Base-by-base conservation (phyloP, 2,113 vertebrate genomes). In the Chelonoidis abingdonii region DNA sequence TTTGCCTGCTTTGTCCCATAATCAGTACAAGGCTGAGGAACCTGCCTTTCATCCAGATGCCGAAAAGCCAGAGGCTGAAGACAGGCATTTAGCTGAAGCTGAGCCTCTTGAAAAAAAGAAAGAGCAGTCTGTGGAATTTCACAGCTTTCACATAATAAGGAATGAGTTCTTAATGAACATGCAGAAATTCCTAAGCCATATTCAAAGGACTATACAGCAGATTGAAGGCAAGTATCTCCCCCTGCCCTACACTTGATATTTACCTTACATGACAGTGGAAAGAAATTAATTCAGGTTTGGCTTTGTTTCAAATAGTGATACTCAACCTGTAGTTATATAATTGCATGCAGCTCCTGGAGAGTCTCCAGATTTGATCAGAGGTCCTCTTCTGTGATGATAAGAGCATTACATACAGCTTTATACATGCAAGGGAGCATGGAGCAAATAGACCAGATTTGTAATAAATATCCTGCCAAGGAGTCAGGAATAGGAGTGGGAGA, bases 141-240 rank as follows among this genome's bases (percentile, higher is more conserved):
- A 80, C 56, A 92, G 96, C 38, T 17, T 92, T 35, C 91, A 97
- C 6, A 17, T 95, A 1, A 92, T 95, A 27, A 97, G 98, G 2
- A 98, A 98, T 59, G 99, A 99, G 53, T 94, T 99, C 87, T 97
- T 99, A 35, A 98, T 98, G 97, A 98, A 97, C 50, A 80, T 96
- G 3, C 97, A 99, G 93, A 99, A 99, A 86, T 98, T 98, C 82
- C 91, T 97, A 14, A 97, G 52, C 62, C 93, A 97, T 79, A 94
- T 99, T 92, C 98, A 98, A 53, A 96, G 96, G 56, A 98, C 96
- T 31, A 31, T 98, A 31, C 98, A 98, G 62, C 98, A 99, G 47
- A 96, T 98, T 11, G 98, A 99, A 97, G 99, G 99, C 97, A 12
- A 97, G 97, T 84, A 6, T 49, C 65, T 88, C 38, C 17, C 1